These are phyloP conservation scores for Toxostoma redivivum DNA, from an alignment of 2,113 vertebrate genomes.

Conservation along the genomic window DNA sequence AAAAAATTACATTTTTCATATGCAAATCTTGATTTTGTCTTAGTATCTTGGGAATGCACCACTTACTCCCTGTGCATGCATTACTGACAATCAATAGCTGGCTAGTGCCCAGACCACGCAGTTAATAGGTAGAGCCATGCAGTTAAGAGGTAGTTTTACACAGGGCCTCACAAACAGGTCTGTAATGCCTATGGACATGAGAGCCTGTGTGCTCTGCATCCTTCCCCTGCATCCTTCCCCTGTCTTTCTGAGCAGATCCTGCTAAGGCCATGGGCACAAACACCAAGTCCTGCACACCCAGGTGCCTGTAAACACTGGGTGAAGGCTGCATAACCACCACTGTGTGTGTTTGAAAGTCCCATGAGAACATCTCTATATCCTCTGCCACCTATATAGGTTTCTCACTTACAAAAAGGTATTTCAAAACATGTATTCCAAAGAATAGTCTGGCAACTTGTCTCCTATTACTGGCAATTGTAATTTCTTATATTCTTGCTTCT, in stretches of 20 bases:
- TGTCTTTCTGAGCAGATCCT: neutral
- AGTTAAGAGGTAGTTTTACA: neutral
- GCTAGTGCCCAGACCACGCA: neutral
- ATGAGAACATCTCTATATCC: rapidly evolving
- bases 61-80: neutral
- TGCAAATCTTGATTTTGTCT: neutral
- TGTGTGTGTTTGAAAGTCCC: neutral
- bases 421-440: neutral
- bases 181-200: neutral
- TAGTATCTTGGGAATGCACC: neutral
- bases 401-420: neutral
- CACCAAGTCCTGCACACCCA: rapidly evolving
- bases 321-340: neutral
- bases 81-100: neutral
- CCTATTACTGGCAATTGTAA: neutral
- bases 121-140: neutral
- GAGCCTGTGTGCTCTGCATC: neutral
- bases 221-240: neutral
- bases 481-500: neutral
- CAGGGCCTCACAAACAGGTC: neutral
- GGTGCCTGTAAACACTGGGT: neutral
- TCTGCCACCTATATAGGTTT: neutral
- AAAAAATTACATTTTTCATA: neutral
- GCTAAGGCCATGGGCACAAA: neutral
- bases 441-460: neutral